Base-by-base conservation (phyloP, 2,888 invertebrate species). In the Xestoiulus laeticollis region DNA sequence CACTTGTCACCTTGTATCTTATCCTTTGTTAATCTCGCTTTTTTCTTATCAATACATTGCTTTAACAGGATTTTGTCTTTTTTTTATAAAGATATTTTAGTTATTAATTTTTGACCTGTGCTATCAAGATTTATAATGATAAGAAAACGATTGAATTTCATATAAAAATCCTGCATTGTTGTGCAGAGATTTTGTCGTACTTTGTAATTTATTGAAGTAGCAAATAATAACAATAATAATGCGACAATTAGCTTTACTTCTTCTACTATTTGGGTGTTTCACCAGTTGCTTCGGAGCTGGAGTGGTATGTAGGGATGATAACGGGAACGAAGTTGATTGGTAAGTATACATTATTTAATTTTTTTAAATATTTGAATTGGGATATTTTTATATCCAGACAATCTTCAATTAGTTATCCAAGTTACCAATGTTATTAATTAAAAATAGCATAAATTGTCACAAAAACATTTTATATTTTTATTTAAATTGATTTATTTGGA, bases 251-350 rank as follows among this genome's bases (percentile, higher is more conserved):
- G 26, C 12, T 0, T 26, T 68, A 4, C 68, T 68, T 68, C 0
- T 68, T 6, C n/a, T 68, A 22, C 22, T 68, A 68, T 26, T 5
- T 22, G 68, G 68, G 22, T 68, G 68, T 68, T 68, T 68, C 8
- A 12, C 68, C 26, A 19, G 32, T 22, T 2, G 84, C 84, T 87
- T 87, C 4, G 87, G 59, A 14, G 83, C 87, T 12, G 87, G 83
- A 6, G 83, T 87, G n/a, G 83, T 83, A 16, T 87, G 87, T 30
- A 19, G 87, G 19, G 87, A 87, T 22, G 83, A 87, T 43, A 22
- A 32, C 2, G 87, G 87, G 22, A 87, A 87, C 82, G 32, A 30
- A 44, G 83, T 87, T 0, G 87, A 87, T 22, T 87, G 84, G 84
- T 84, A 14, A 84, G 84, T 33, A 22, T 26, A 22, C 22, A 1